phyloP scores from a whole-genome alignment of 2,797 vertebrate genomes.

The Toxotes lorentzi region DNA sequence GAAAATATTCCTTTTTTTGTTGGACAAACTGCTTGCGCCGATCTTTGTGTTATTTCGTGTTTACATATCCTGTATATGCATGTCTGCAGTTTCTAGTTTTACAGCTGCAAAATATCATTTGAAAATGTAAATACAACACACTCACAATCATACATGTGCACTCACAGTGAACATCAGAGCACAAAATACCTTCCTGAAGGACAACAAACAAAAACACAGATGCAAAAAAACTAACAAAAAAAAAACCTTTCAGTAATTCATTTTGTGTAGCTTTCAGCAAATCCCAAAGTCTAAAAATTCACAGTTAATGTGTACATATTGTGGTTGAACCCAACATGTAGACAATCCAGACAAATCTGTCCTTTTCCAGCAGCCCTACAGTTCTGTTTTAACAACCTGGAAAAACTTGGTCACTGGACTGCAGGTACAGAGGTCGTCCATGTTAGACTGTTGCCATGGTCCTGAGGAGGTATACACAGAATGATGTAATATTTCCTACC shows the following conservation, averaged over 20 bases:
- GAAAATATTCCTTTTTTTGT: conserved; percentile 82
- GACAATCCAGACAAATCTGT: conserved; percentile 79
- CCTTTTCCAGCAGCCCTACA: conserved; percentile 27
- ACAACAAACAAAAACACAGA: conserved; percentile 11
- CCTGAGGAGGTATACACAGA: conserved; percentile 66
- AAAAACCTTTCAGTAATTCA: conserved; percentile 28
- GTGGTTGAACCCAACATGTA: conserved; percentile 61
- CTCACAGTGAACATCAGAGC: conserved; percentile 38
- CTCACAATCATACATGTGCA: conserved; percentile 50
- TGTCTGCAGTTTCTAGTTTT: conserved; percentile 53
- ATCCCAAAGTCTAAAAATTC: conserved; percentile 67
- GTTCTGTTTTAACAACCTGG: conserved; percentile 64
- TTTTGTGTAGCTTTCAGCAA: conserved; percentile 61
- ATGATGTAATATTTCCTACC: conserved; percentile 77
- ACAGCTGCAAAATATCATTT: conserved; percentile 34
- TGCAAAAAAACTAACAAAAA: conserved; percentile 19
- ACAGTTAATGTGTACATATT: conserved; percentile 50
- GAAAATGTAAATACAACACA: conserved; percentile 64
- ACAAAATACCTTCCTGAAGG: conserved; percentile 39
- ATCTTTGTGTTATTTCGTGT: conserved; percentile 46
- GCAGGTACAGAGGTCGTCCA: conserved; percentile 54
- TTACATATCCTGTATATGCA: conserved; percentile 69
- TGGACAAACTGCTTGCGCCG: conserved; percentile 85
- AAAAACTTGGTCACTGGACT: conserved; percentile 61
- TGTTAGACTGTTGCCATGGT: conserved; percentile 75